Percentiles rank a stretch among this genome's conserved stretches.
Conservation (phyloP, 2,113 vertebrate genomes). For the Collichthys lucidus region DNA sequence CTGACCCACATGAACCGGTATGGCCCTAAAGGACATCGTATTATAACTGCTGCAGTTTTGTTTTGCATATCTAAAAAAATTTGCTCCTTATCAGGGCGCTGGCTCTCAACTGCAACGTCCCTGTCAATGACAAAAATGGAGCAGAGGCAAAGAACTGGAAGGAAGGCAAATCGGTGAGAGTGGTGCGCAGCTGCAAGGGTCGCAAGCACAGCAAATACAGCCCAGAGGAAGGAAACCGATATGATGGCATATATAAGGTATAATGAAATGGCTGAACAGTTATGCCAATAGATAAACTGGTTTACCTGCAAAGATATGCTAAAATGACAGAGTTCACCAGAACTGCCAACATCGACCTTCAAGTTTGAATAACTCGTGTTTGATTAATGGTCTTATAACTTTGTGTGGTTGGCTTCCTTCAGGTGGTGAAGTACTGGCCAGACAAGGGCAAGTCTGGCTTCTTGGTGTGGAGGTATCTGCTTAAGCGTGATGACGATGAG, state of each 20-base stretch:
- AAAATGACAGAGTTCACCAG: neutral
- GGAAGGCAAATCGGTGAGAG: slow-evolving; percentile 93
- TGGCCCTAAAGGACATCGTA: neutral
- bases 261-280: neutral
- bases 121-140: slow-evolving; percentile 91
- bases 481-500: slow-evolving; percentile 93
- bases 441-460: slow-evolving; percentile 97
- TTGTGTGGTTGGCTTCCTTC: neutral
- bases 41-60: neutral
- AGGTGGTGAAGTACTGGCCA: slow-evolving; percentile 98
- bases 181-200: slow-evolving; percentile 93
- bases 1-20: slow-evolving; percentile 99
- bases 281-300: neutral
- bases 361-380: neutral
- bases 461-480: slow-evolving; percentile 94
- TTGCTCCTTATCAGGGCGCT: slow-evolving; percentile 85
- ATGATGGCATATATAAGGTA: slow-evolving; percentile 98
- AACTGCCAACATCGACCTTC: neutral
- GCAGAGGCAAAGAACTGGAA: slow-evolving; percentile 94
- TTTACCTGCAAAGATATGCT: neutral
- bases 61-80: neutral
- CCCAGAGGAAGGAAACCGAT: slow-evolving; percentile 94
- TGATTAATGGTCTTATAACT: neutral
- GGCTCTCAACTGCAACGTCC: slow-evolving; percentile 93
- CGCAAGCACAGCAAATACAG: slow-evolving; percentile 95